These are phyloP conservation scores for Amyelois transitella DNA, from an alignment of 1,140 invertebrate genomes.

Conservation along the genomic window DNA sequence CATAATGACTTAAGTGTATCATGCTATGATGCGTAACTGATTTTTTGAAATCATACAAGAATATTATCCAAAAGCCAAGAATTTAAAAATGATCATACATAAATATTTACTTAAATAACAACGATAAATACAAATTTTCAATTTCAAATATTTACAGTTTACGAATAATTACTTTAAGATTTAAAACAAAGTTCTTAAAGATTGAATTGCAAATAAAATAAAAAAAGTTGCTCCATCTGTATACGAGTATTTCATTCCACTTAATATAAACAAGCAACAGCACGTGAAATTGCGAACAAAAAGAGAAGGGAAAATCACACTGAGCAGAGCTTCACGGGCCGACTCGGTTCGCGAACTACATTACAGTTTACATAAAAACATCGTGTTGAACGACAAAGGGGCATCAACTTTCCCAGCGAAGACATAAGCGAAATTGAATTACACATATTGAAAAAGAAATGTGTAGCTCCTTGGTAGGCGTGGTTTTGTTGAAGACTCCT, in stretches of 20 bases:
- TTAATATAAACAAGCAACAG: conserved; percentile 51
- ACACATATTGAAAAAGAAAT: conserved; percentile 75
- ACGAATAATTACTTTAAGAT: no score
- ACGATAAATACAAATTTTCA: no score
- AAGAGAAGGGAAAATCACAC: conserved; percentile 55
- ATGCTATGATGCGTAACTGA: no score
- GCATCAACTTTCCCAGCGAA: conserved; percentile 73
- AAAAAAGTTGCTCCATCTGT: conserved; percentile 24
- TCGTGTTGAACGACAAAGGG: conserved; percentile 71
- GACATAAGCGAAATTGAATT: conserved; percentile 75
- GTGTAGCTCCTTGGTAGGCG: conserved; percentile 72
- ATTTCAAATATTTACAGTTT: no score
- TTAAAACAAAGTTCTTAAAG: no score
- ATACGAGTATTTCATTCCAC: conserved; percentile 45
- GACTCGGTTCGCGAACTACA: conserved; percentile 67
- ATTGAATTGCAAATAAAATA: no score
- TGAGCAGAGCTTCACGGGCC: conserved; percentile 47
- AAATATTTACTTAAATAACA: no score
- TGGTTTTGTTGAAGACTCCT: conserved; percentile 61
- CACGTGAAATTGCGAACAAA: conserved; percentile 60
- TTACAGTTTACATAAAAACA: conserved; percentile 74
- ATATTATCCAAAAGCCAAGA: no score
- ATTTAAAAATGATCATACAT: no score
- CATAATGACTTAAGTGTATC: no score
- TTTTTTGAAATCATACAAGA: no score